Evolutionary conservation across 2,888 invertebrate species (phyloP), one percentile per base, ranked within the genome.

Genomic region (Clunio marinus): DNA sequence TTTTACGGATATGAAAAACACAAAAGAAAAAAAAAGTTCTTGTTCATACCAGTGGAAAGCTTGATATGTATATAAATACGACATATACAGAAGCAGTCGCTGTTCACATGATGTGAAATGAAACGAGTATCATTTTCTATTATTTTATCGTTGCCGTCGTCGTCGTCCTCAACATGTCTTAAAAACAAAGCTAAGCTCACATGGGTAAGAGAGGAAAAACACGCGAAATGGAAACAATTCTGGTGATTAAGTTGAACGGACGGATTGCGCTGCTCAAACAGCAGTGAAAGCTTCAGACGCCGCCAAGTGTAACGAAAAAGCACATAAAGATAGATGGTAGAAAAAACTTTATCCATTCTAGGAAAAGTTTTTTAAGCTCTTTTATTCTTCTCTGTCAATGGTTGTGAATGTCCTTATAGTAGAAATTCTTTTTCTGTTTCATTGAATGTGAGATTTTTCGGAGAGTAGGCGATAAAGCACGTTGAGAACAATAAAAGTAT

Each of bases 161-260:
- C 51, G 51, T 41, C 41, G n/a, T 41, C n/a, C 41, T 41, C 45
- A 10, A 7, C 20, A 2, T 51, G 7, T 51, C 51, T 51, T 51
- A 7, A 41, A 41, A 41, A 15, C 7, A 15, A 32, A 32, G n/a
- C n/a, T n/a, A n/a, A 8, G 3, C 51, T 22, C 57, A 27, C 57
- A 57, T 35, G 17, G n/a, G n/a, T 45, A 15, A 20, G 57, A 59
- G 28, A 35, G 13, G 3, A 59, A 59, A 66, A 25, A 46, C 51
- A 55, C 66, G 66, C 66, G 66, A 32, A 32, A 66, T 55, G 55
- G 8, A 51, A 55, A 20, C 28, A 25, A 37, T 51, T 55, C 28
- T 15, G 17, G 66, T 66, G 66, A 66, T 66, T 66, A 66, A 66
- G 66, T 66, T 20, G 45, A 66, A 66, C 35, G 66, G 32, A 35